Percentiles rank a stretch among this genome's conserved stretches.
Conservation (phyloP, 2,113 vertebrate genomes). For the Dromiciops gliroides region DNA sequence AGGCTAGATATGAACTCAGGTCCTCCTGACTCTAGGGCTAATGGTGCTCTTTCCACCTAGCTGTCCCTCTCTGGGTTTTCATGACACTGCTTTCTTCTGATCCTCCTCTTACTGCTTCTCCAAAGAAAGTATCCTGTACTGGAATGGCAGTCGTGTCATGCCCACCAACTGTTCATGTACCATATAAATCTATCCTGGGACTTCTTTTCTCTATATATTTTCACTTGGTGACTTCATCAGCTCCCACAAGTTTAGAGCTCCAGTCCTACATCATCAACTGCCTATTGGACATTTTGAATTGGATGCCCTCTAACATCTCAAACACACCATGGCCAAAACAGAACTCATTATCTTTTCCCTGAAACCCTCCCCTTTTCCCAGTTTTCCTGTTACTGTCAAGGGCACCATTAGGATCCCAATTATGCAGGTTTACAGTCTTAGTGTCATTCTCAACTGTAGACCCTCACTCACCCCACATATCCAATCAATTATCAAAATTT, state of each 20-base stretch:
- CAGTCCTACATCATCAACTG: background rate
- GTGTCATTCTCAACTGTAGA: background rate
- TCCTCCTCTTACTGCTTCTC: no score
- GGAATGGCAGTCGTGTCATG: no score
- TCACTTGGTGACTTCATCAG: no score
- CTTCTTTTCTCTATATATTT: no score
- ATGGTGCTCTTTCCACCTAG: no score
- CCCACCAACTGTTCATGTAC: no score
- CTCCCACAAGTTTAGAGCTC: background rate
- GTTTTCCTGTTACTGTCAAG: background rate
- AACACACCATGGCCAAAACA: background rate
- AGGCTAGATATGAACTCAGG: no score
- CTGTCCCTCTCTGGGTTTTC: no score
- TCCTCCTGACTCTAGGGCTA: no score
- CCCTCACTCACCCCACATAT: background rate
- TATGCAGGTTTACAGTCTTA: background rate
- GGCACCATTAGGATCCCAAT: background rate
- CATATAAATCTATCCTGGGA: no score
- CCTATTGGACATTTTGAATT: background rate
- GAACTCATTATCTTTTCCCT: background rate
- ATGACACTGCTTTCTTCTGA: no score
- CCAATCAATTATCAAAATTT: background rate
- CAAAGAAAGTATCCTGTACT: no score
- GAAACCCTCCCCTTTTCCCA: background rate
- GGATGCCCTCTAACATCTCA: background rate